Percentiles rank a stretch among this genome's conserved stretches.
Conservation (phyloP, 2,888 invertebrate genomes). For the Ophonus ardosiacus region DNA sequence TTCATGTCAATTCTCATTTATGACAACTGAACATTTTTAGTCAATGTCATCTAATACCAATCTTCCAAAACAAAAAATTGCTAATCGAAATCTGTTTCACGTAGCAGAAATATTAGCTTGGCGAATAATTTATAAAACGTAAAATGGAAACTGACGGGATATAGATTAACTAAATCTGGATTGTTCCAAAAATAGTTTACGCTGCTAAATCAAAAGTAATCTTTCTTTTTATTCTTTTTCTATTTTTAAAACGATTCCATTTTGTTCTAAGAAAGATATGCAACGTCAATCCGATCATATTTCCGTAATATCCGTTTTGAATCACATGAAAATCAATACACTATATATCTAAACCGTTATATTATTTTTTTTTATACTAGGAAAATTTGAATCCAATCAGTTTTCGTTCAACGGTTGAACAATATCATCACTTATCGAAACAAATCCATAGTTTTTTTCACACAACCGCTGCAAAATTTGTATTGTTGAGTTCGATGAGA, state of each 20-base stretch:
- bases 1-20: too few species aligned
- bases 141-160: neutral
- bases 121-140: neutral
- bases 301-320: neutral
- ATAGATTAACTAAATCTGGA: neutral
- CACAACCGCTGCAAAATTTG: slow-evolving; percentile 7
- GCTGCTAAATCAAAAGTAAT: neutral
- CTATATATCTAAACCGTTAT: neutral
- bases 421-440: slow-evolving; percentile 10
- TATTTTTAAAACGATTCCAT: neutral
- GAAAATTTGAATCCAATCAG: slow-evolving; percentile 1
- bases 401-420: neutral
- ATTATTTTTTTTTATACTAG: neutral
- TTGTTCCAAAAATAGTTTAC: neutral
- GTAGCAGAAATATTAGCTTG: neutral
- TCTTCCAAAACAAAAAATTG: too few species aligned
- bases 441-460: neutral
- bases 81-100: neutral
- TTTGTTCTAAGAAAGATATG: neutral
- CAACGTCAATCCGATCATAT: neutral
- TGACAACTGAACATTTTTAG: too few species aligned
- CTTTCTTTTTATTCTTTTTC: neutral
- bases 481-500: slow-evolving; percentile 10
- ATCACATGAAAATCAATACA: neutral
- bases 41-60: too few species aligned